Conservation (phyloP, 2,888 invertebrate genomes). For the Rhagium mordax region DNA sequence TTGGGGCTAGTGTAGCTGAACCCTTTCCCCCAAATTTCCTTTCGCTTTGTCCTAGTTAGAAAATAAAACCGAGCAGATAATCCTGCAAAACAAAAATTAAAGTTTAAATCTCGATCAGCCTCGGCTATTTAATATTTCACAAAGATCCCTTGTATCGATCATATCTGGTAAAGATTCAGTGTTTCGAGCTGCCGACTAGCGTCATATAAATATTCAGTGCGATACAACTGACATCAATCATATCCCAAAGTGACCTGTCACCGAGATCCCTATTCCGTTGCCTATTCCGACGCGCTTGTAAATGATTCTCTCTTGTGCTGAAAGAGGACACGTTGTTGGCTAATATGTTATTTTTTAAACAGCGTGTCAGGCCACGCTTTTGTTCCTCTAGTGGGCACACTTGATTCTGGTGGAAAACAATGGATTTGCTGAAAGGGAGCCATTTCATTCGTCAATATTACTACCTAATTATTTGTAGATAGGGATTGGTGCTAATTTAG, state of each 20-base stretch:
- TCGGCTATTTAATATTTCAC: constrained; percentile 5
- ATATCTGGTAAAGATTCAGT: constrained; percentile 12
- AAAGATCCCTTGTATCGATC: constrained; percentile 13
- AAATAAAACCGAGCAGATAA: background rate
- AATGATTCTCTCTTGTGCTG: constrained; percentile 19
- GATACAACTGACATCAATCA: constrained; percentile 67
- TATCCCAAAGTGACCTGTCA: constrained; percentile 64
- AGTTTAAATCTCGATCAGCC: background rate
- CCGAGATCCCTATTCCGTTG: constrained; percentile 50
- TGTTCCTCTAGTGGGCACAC: background rate
- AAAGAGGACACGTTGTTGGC: constrained; percentile 28
- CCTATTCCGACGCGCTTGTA: constrained; percentile 1
- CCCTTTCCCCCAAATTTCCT: background rate
- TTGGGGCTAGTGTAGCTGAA: too few species aligned
- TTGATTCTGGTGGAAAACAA: background rate
- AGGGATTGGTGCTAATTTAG: too few species aligned
- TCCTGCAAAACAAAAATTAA: background rate
- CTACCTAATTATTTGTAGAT: too few species aligned
- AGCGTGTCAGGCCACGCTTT: background rate
- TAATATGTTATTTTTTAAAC: constrained; percentile 23
- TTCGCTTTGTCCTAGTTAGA: background rate
- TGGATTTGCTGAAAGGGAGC: background rate
- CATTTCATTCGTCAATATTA: too few species aligned
- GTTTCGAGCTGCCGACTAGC: background rate
- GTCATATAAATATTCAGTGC: constrained; percentile 65